Conservation (phyloP, 2,797 vertebrate genomes). For the Phoxinus dragarum region DNA sequence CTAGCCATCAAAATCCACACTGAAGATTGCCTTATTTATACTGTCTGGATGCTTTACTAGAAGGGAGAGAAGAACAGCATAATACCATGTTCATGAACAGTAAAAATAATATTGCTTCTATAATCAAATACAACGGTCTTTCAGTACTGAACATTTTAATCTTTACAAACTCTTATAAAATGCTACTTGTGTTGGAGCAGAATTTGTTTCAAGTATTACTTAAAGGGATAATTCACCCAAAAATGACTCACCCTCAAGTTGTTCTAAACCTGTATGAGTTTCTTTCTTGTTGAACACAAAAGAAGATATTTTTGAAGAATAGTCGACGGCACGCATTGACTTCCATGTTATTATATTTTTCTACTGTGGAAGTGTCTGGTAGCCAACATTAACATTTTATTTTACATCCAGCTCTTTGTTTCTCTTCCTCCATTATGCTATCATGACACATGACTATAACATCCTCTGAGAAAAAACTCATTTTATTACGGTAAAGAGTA, state of each 20-base stretch:
- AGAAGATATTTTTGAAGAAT: neutral
- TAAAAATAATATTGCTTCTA: too few species aligned
- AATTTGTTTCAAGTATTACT: neutral
- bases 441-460: neutral
- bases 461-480: constrained; percentile 20
- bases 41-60: neutral
- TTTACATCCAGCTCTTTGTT: constrained; percentile 8
- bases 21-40: neutral
- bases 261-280: neutral
- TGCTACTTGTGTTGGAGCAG: neutral
- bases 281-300: neutral
- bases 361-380: too few species aligned
- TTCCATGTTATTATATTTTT: too few species aligned
- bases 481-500: neutral
- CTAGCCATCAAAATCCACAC: neutral
- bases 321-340: too few species aligned
- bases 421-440: neutral
- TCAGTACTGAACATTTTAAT: too few species aligned
- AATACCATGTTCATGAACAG: neutral
- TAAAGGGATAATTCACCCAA: neutral
- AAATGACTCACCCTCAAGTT: too few species aligned
- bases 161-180: too few species aligned
- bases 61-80: neutral
- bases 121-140: too few species aligned
- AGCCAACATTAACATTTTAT: neutral